phyloP scores from a whole-genome alignment of 2,113 vertebrate species.

The Prinia subflava region DNA sequence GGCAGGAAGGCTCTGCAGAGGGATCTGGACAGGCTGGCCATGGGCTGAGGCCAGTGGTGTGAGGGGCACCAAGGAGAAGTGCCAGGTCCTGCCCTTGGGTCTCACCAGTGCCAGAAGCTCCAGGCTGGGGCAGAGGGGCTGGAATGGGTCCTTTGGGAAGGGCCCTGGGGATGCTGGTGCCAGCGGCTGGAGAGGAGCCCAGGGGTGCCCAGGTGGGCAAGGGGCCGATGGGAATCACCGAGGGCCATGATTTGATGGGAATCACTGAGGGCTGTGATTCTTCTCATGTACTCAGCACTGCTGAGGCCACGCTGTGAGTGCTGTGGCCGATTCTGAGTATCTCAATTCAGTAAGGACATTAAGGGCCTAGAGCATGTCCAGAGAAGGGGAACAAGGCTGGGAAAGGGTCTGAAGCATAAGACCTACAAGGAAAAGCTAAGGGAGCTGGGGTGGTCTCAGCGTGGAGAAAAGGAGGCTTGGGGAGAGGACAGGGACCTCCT shows the following conservation, averaged over 20 bases:
- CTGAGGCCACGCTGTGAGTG: fast-evolving
- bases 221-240: no score
- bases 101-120: not conserved
- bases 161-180: not conserved
- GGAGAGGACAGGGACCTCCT: no score
- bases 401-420: not conserved
- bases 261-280: fast-evolving
- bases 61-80: no score
- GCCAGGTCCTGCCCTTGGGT: no score
- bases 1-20: no score
- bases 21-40: no score
- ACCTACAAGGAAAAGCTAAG: not conserved
- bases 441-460: fast-evolving
- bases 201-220: not conserved
- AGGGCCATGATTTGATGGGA: no score
- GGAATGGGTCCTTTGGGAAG: not conserved
- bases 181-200: not conserved
- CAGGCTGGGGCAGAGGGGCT: not conserved
- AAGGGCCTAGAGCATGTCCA: not conserved
- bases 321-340: not conserved
- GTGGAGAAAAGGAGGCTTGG: not conserved
- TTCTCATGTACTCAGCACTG: not conserved
- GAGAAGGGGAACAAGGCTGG: not conserved
- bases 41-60: no score
- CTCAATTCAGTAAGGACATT: no score